A percentile compares a stretch with the other conserved stretches of the same genome.
Conservation (phyloP, 1,140 invertebrate genomes). For the Hylaeus volcanicus region DNA sequence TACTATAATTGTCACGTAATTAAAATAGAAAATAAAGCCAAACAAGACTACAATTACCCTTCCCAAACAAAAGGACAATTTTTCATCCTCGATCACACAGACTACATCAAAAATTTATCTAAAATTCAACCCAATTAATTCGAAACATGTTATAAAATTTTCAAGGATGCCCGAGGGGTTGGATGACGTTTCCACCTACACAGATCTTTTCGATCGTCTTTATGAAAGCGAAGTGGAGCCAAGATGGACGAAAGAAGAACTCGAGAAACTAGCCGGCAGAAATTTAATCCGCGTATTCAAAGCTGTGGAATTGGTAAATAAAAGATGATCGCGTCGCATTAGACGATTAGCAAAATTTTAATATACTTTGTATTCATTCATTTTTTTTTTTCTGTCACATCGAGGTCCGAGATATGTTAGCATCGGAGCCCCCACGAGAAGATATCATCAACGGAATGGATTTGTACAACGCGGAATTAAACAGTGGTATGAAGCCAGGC, state of each 20-base stretch:
- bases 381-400: too few species aligned
- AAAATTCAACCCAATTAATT: conserved; percentile 3
- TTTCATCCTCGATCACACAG: too few species aligned
- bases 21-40: too few species aligned
- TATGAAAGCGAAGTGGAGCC: conserved; percentile 75
- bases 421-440: conserved; percentile 52
- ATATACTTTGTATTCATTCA: too few species aligned
- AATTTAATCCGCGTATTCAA: conserved; percentile 87
- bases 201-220: conserved; percentile 83
- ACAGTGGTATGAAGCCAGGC: conserved; percentile 57
- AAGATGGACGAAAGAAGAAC: conserved; percentile 84
- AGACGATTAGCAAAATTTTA: too few species aligned
- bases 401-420: conserved; percentile 64
- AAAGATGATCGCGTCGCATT: not conserved
- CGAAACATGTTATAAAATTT: conserved; percentile 16
- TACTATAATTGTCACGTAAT: too few species aligned
- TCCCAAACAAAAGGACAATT: too few species aligned
- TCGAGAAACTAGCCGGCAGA: conserved; percentile 86
- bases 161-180: conserved; percentile 82
- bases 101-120: not conserved
- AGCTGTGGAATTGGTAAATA: conserved; percentile 84
- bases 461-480: conserved; percentile 59
- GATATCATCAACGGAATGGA: conserved; percentile 61
- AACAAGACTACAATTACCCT: too few species aligned
- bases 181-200: conserved; percentile 87